Evolutionary conservation across 2,888 invertebrate genomes (phyloP).

Genomic region (Eilema sororculum): DNA sequence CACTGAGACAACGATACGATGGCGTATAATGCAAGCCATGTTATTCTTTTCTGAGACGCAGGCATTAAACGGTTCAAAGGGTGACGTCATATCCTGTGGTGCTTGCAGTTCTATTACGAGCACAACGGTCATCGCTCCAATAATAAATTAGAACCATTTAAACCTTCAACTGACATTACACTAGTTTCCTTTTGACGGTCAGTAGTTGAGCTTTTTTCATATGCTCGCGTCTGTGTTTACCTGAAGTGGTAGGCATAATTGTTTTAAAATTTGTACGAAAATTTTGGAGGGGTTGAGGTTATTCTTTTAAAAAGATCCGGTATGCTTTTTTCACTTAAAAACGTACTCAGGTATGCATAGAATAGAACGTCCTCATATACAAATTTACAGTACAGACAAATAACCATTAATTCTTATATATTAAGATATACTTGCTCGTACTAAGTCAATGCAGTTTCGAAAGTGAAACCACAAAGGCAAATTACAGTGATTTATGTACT

Average conservation of each 20-base stretch:
- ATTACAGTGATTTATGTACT: constrained; percentile 17
- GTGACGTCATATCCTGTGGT: constrained; percentile 53
- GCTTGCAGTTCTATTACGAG: constrained; percentile 39
- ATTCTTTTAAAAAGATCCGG: background rate
- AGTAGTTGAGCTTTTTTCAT: constrained; percentile 23
- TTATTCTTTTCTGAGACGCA: constrained; percentile 23
- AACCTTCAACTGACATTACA: constrained; percentile 41
- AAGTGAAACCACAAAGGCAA: constrained; percentile 44
- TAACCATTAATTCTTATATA: background rate
- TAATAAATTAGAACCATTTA: constrained; percentile 41
- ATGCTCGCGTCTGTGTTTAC: constrained; percentile 16
- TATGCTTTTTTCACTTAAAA: background rate
- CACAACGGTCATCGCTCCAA: constrained; percentile 44
- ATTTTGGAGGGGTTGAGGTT: no score
- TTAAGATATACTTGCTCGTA: constrained; percentile 10
- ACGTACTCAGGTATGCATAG: background rate
- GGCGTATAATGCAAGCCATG: no score
- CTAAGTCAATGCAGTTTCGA: constrained; percentile 34
- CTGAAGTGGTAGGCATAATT: no score
- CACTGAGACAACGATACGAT: background rate
- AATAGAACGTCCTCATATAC: background rate
- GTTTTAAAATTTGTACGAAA: no score
- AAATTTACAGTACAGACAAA: background rate
- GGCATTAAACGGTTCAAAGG: constrained; percentile 38
- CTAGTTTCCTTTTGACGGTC: constrained; percentile 25